Evolutionary conservation across 2,113 vertebrate genomes (phyloP).

Genomic region (Pseudois nayaur): DNA sequence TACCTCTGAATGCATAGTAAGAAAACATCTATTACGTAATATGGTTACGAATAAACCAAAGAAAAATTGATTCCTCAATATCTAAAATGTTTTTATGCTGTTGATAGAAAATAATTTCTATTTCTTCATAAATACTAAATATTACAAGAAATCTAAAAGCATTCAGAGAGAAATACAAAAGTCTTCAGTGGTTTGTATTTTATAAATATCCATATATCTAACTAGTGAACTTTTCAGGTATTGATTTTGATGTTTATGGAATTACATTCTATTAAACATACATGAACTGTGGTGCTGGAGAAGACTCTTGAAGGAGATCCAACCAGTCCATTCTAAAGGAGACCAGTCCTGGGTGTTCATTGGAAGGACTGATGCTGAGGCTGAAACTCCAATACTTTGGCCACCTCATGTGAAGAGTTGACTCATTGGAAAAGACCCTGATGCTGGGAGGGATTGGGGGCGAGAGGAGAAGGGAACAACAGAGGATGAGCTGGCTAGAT

Average conservation of each 20-base stretch:
- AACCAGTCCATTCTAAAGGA: no score
- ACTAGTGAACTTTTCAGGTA: background rate
- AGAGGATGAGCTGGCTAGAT: no score
- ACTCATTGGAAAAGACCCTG: no score
- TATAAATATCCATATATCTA: conserved; percentile 6
- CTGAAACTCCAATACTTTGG: no score
- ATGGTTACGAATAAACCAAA: background rate
- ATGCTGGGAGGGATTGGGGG: no score
- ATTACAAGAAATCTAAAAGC: background rate
- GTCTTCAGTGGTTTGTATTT: background rate
- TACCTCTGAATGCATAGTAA: background rate
- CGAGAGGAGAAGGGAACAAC: rapidly evolving
- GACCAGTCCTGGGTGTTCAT: no score
- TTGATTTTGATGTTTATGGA: conserved; percentile 13
- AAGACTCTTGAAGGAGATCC: no score
- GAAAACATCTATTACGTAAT: background rate
- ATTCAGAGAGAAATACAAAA: conserved; percentile 26
- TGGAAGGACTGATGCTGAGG: no score
- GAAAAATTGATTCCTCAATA: conserved; percentile 3
- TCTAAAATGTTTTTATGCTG: conserved; percentile 10
- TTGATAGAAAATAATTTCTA: background rate
- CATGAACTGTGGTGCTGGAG: background rate
- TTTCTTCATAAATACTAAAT: background rate
- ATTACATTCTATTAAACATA: background rate
- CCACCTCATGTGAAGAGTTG: no score